A percentile compares a stretch with the other conserved stretches of the same genome.
Evolutionary conservation across 1,140 invertebrate genomes (phyloP).

Genomic region (Olivierus martensii): DNA sequence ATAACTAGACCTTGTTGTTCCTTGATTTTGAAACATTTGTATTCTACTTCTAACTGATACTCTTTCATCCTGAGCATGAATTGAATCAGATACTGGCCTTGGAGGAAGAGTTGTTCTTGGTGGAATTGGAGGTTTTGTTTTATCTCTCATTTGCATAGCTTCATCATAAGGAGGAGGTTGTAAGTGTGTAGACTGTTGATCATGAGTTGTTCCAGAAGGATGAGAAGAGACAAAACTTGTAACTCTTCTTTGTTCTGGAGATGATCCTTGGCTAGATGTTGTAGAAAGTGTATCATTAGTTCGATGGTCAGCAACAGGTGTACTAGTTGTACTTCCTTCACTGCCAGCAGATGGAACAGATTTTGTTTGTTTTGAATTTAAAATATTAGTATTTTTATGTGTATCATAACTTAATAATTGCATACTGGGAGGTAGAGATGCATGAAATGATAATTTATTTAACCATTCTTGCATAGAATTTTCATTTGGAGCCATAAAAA

Average conservation of each 20-base stretch:
- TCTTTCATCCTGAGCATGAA: background rate
- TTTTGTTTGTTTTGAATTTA: constrained; percentile 9
- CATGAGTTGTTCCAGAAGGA: background rate
- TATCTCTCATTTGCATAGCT: constrained; percentile 4
- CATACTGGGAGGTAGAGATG: constrained; percentile 71
- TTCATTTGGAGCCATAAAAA: constrained; percentile 61
- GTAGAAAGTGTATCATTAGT: constrained; percentile 2
- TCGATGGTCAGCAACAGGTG: background rate
- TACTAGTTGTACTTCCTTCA: constrained; percentile 1
- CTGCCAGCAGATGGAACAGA: background rate
- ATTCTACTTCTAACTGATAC: constrained; percentile 15
- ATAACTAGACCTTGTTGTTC: constrained; percentile 3
- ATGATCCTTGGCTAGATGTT: constrained; percentile 12
- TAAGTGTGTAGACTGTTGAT: background rate
- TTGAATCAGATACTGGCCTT: constrained; percentile 3
- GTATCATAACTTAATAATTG: constrained; percentile 61
- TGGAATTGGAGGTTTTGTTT: constrained; percentile 13
- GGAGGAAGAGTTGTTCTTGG: constrained; percentile 7
- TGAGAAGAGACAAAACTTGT: background rate
- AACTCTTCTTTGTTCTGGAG: constrained; percentile 9
- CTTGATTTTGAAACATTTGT: constrained; percentile 15
- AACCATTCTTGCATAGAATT: constrained; percentile 84
- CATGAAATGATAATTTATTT: constrained; percentile 84
- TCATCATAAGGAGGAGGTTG: constrained; percentile 13
- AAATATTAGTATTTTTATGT: constrained; percentile 13